Conservation (phyloP, 2,888 invertebrate species). For the Napeogenes inachia region DNA sequence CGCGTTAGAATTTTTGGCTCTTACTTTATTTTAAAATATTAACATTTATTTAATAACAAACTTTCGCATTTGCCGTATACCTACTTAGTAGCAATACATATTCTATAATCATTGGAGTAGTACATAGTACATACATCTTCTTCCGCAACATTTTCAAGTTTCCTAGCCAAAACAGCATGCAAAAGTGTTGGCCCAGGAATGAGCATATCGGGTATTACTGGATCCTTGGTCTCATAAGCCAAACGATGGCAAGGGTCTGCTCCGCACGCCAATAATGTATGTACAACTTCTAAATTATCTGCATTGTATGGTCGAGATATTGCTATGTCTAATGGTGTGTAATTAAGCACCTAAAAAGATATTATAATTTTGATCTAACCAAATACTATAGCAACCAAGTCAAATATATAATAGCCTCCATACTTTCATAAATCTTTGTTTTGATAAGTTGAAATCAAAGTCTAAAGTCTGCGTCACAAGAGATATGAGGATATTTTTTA, state of each 20-base stretch:
- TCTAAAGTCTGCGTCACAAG: no score
- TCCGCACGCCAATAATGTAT: constrained; percentile 48
- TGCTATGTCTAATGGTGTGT: constrained; percentile 53
- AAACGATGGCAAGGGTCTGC: constrained; percentile 47
- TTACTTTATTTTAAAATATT: no score
- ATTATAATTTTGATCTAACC: neutral
- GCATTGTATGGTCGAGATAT: constrained; percentile 46
- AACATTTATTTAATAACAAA: no score
- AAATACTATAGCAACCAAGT: no score
- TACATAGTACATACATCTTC: constrained; percentile 42
- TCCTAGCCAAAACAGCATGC: constrained; percentile 52
- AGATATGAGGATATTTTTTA: no score
- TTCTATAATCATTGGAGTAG: no score
- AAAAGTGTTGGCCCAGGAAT: constrained; percentile 55
- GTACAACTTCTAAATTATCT: constrained; percentile 49
- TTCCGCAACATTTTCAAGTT: constrained; percentile 40
- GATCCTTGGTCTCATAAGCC: constrained; percentile 16
- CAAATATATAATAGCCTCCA: no score
- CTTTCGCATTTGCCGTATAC: no score
- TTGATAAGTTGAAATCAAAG: no score
- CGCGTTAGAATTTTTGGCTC: no score
- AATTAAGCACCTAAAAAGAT: constrained; percentile 44
- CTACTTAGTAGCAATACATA: no score
- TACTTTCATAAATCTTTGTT: no score
- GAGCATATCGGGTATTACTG: constrained; percentile 20